Base-by-base conservation (phyloP, 2,113 vertebrate species). In the Empidonax traillii region DNA sequence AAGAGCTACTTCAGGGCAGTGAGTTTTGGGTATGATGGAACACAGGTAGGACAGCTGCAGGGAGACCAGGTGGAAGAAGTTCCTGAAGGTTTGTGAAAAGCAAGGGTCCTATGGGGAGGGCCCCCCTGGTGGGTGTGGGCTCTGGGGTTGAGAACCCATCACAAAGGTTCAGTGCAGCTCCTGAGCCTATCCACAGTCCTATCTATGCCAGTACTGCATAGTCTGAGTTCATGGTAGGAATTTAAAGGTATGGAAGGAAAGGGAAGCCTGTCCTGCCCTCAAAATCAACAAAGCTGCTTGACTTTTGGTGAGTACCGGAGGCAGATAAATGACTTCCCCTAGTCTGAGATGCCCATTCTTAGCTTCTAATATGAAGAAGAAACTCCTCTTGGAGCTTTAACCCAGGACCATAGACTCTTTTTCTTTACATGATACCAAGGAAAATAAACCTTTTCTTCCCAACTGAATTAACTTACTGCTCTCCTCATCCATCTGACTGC, bases 91-190 rank as follows among this genome's bases (percentile, higher is more conserved):
- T 13, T 61, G 68, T 89, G 37, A 69, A 69, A 73, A 63, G 17
- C 37, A 56, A 46, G 13, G 37, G 15, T 52, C 23, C 51, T 80
- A 9, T 8, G 6, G 31, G 33, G 58, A 49, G 12, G 41, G 6
- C 10, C 28, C 88, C 51, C 27, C 23, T 2, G 2, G 16, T 10
- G 4, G 3, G 11, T 12, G 3, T 52, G 14, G 2, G 1, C 12
- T 59, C 41, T 8, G 1, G 37, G 35, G 3, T 85, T 91, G 51
- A 6, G 6, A 84, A 39, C 63, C 47, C 30, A 12, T 71, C 7
- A 9, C 66, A 85, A 87, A 75, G n/a, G 41, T 18, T 73, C 81
- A 15, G 8, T 28, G 20, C 33, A 61, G 35, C 49, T 86, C 43
- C 37, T 62, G 21, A 85, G 30, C 75, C 62, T 43, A 2, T 66